These are phyloP conservation scores for Ochropleura leucogaster DNA, from an alignment of 2,888 invertebrate genomes.

Conservation along the genomic window DNA sequence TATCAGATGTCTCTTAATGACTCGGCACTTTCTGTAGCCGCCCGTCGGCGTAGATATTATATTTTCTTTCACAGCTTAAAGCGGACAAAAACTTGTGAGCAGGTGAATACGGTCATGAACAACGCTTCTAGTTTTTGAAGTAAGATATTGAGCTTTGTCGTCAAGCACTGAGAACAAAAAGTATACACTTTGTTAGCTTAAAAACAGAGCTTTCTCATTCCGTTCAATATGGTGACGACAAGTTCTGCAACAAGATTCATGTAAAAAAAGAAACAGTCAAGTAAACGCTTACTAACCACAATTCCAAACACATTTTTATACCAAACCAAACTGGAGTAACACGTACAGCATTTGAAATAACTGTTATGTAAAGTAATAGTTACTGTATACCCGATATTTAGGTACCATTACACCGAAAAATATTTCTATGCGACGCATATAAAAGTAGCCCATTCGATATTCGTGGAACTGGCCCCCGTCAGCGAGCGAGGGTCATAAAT, in stretches of 20 bases:
- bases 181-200: not conserved
- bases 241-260: not conserved
- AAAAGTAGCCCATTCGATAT: constrained; percentile 79
- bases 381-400: constrained; percentile 23
- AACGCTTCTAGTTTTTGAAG: not conserved
- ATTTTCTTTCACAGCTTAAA: constrained; percentile 48
- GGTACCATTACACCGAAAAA: constrained; percentile 59
- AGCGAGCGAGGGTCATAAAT: constrained; percentile 85
- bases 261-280: not conserved
- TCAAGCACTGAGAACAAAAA: not conserved
- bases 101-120: constrained; percentile 10
- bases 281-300: not conserved
- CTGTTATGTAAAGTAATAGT: constrained; percentile 16
- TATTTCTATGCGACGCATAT: constrained; percentile 77
- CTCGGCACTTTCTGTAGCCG: constrained; percentile 50
- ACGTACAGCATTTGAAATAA: constrained; percentile 11
- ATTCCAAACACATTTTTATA: constrained; percentile 18
- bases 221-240: not conserved
- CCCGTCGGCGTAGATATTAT: constrained; percentile 29
- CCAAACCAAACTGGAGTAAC: constrained; percentile 14
- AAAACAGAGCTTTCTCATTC: not conserved
- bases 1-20: constrained; percentile 61
- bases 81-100: constrained; percentile 11
- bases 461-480: constrained; percentile 82
- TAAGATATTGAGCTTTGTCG: not conserved